Evolutionary conservation across 2,888 invertebrate genomes (phyloP).

Genomic region (Zhengitettix transpicula): DNA sequence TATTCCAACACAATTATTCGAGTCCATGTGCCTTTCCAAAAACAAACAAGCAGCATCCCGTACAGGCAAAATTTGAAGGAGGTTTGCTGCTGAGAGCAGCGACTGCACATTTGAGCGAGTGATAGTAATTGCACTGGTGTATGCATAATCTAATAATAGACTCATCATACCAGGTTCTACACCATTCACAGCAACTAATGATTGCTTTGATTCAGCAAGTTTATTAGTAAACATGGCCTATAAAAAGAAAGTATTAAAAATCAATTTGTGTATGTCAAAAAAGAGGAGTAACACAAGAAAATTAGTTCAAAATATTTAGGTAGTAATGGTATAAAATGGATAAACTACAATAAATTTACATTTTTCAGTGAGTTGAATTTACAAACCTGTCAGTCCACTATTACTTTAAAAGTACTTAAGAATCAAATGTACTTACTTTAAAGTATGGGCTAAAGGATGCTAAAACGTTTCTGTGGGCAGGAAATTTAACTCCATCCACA

Average conservation of each 20-base stretch:
- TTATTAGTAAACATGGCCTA: slow-evolving; percentile 27
- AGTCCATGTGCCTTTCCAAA: slow-evolving; percentile 28
- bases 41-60: slow-evolving; percentile 27
- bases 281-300: too few relatives aligned
- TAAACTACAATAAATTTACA: too few relatives aligned
- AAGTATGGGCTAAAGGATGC: slow-evolving; percentile 29
- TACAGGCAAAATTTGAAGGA: slow-evolving; percentile 25
- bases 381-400: too few relatives aligned
- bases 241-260: too few relatives aligned
- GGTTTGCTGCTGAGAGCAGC: slow-evolving; percentile 27
- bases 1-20: slow-evolving; percentile 30
- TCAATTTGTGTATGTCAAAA: too few relatives aligned
- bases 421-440: slow-evolving; percentile 17
- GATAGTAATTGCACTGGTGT: slow-evolving; percentile 24
- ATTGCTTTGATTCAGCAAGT: slow-evolving; percentile 26
- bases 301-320: too few relatives aligned
- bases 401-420: neutral
- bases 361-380: too few relatives aligned
- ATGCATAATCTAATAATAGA: slow-evolving; percentile 27
- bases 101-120: slow-evolving; percentile 27
- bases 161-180: slow-evolving; percentile 25
- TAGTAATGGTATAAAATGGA: too few relatives aligned
- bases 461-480: slow-evolving; percentile 26
- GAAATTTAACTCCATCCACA: slow-evolving; percentile 25
- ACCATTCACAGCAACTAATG: slow-evolving; percentile 25